Percentiles rank a stretch among this genome's conserved stretches.
These are phyloP conservation scores for Falco berigora DNA, from an alignment of 2,797 vertebrate species.

Conservation along the genomic window DNA sequence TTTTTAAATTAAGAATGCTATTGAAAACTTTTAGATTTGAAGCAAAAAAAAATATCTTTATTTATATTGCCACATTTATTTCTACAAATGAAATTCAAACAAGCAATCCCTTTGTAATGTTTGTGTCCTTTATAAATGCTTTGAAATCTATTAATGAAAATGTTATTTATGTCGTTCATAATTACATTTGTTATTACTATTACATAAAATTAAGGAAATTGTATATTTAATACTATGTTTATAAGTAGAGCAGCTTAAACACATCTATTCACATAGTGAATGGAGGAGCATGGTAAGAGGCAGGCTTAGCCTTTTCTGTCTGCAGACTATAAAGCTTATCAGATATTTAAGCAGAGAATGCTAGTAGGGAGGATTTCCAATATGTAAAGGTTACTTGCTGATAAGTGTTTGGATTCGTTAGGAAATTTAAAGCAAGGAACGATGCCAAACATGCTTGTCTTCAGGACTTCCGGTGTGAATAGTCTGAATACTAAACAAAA, in stretches of 20 bases:
- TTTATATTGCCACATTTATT: not conserved
- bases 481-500: not conserved
- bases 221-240: not conserved
- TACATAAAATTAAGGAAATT: not conserved
- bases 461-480: not conserved
- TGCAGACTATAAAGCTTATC: not conserved
- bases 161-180: not conserved
- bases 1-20: not conserved
- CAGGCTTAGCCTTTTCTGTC: slow-evolving; percentile 22
- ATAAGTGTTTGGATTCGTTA: not conserved
- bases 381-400: slow-evolving; percentile 13
- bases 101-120: not conserved
- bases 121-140: not conserved
- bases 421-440: not conserved
- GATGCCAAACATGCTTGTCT: not conserved
- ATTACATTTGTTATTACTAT: not conserved
- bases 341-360: slow-evolving; percentile 43
- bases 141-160: not conserved
- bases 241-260: not conserved
- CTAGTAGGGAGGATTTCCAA: not conserved
- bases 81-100: not conserved
- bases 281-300: not conserved
- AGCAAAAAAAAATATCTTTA: not conserved
- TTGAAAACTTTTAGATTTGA: not conserved
- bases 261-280: not conserved